Percentiles rank a stretch among this genome's conserved stretches.
Conservation (phyloP, 2,888 invertebrate genomes). For the Heteropelma amictum region DNA sequence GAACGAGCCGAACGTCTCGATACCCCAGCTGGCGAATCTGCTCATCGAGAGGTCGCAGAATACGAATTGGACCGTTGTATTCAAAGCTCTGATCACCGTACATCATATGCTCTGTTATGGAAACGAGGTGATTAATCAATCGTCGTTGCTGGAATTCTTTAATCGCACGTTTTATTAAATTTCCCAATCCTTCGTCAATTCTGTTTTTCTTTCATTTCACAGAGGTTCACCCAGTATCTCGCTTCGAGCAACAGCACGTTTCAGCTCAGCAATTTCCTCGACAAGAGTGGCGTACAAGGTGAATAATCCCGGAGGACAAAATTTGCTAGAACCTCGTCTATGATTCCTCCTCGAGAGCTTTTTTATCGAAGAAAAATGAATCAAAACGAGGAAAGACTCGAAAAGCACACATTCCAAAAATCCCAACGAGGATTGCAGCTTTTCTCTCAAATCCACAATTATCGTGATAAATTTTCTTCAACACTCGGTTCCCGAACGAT, state of each 20-base stretch:
- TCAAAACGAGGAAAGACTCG: background rate
- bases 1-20: slow-evolving; percentile 99
- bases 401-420: too few species aligned
- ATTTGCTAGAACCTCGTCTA: background rate
- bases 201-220: slow-evolving; percentile 77
- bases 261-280: slow-evolving; percentile 98
- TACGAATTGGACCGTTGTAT: slow-evolving; percentile 99
- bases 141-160: too few species aligned
- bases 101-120: slow-evolving; percentile 99
- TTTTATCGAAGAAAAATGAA: background rate
- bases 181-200: background rate
- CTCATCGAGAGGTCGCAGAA: slow-evolving; percentile 98
- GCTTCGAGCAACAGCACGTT: slow-evolving; percentile 99
- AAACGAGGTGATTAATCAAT: slow-evolving; percentile 99
- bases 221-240: slow-evolving; percentile 99
- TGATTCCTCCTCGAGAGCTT: background rate
- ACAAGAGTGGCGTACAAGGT: slow-evolving; percentile 99
- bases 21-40: slow-evolving; percentile 98
- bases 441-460: too few species aligned
- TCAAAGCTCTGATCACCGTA: slow-evolving; percentile 97
- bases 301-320: slow-evolving; percentile 61
- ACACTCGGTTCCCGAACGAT: too few species aligned
- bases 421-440: too few species aligned
- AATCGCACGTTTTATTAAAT: too few species aligned
- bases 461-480: too few species aligned